A percentile compares a stretch with the other conserved stretches of the same genome.
phyloP scores from a whole-genome alignment of 2,888 invertebrate species.

The Daptonema setosum region DNA sequence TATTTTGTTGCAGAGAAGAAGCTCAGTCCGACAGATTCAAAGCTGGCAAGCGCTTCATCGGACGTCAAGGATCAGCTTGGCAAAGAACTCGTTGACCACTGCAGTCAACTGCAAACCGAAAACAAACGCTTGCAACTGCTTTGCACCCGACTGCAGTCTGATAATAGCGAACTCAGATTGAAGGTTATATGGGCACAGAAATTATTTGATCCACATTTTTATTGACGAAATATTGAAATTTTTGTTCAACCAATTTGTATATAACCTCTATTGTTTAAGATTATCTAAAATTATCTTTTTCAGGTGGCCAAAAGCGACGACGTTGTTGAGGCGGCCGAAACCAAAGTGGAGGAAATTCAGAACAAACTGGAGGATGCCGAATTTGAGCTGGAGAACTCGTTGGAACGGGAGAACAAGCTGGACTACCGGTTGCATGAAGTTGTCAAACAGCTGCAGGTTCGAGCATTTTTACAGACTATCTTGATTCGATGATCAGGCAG shows the following conservation, averaged over 20 bases:
- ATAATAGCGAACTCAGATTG: neutral
- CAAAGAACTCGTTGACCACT: neutral
- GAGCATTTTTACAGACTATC: too few species aligned
- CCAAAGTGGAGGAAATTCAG: conserved; percentile 73
- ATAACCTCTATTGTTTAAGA: too few species aligned
- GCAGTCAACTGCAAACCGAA: neutral
- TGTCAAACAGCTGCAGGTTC: neutral
- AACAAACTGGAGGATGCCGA: conserved; percentile 89
- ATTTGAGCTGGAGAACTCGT: conserved; percentile 34
- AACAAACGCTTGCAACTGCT: neutral
- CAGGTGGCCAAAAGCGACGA: conserved; percentile 43
- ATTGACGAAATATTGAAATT: too few species aligned
- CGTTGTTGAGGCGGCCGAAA: conserved; percentile 67
- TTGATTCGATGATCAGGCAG: too few species aligned
- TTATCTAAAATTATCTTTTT: too few species aligned
- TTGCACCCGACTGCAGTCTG: neutral
- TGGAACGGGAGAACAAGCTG: conserved; percentile 14
- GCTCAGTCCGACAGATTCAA: neutral
- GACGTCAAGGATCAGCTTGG: neutral
- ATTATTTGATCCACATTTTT: too few species aligned
- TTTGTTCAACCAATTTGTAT: too few species aligned
- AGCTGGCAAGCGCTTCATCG: neutral
- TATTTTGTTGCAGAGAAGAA: too few species aligned
- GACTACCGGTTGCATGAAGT: conserved; percentile 13
- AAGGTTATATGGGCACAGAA: too few species aligned